Evolutionary conservation across 2,113 vertebrate species (phyloP), one percentile per base, ranked within the genome.

Genomic region (Ochotona princeps): DNA sequence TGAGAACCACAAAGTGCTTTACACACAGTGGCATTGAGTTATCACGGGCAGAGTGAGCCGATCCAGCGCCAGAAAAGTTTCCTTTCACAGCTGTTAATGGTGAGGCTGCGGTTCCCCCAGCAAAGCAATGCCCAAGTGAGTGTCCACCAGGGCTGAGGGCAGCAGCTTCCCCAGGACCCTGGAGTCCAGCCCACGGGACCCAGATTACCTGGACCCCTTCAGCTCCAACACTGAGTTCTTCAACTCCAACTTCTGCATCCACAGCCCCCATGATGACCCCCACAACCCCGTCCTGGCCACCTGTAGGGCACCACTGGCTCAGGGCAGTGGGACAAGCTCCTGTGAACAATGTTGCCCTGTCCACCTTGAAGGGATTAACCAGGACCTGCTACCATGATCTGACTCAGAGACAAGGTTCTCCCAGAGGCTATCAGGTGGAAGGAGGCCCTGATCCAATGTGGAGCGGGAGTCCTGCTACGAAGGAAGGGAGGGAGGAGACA

Each of bases 201-300:
- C n/a, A 21, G 20, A 28, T 32, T 23, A 11, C 23, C 30, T 25
- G 15, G 35, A 8, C 32, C 75, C 70, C 13, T 6, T 8, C 0
- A 0, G 21, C 30, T 61, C 54, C 17, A 3, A 7, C 25, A 57
- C 79, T n/a, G 9, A 9, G 49, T 72, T 21, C 51, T 79, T 51
- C 32, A 32, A 44, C 38, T 51, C 70, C 7, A 3, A 61, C 49
- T 35, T 18, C 79, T 15, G 7, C 38, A 44, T 6, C 38, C 38
- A 44, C 38, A 44, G 38, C 54, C 17, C 54, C 54, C 54, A 57
- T 57, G 54, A 57, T 2, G 13, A 15, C 0, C 1, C 3, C 28
- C 8, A 14, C 4, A 6, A 3, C 38, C 38, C 38, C 38, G n/a
- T n/a, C n/a, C n/a, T n/a, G n/a, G n/a, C n/a, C n/a, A n/a, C n/a